Base-by-base conservation (phyloP, 2,888 invertebrate species). In the Hartigia nigra region DNA sequence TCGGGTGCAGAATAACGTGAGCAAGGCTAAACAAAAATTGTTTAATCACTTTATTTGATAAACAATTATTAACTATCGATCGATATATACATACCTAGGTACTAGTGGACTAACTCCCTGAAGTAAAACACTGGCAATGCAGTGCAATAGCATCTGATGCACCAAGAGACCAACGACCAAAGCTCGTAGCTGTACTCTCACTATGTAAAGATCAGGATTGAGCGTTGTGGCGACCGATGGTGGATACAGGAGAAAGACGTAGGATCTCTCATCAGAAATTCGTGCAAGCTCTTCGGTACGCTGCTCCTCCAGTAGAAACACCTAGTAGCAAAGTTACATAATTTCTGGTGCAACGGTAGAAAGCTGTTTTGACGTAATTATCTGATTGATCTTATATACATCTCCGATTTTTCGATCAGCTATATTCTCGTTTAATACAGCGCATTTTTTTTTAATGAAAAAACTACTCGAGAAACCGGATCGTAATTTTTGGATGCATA, bases 71-170 rank as follows among this genome's bases (percentile, higher is more conserved):
- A 12, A 34, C 32, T 37, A 70, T 55, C 34, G 55, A 76, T n/a
- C 74, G 34, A 34, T 12, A 70, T 31, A 12, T 36, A 80, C 78
- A 69, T 78, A 91, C 91, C 95, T 94, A 14, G 95, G 94, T 84
- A 95, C 94, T 23, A 95, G 93, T 83, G 95, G 94, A 23, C 93
- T 93, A 1, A 94, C 93, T 3, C 96, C 95, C 88, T 97, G 97
- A 70, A 98, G 94, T 31, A 98, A 92, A 31, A 98, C 93, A 86
- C 96, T 96, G 4, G 97, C 98, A 81, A 98, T 95, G 77, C 98
- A 96, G 92, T 98, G 98, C 55, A 98, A 93, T 77, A 98, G 92
- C 94, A 98, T 96, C 92, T 98, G 98, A 91, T 98, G 98, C 9
- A 98, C 97, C 83, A 98, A 91, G 79, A 98, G 94, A 3, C 98